A percentile compares a stretch with the other conserved stretches of the same genome.
phyloP scores from a whole-genome alignment of 2,888 invertebrate species.

The Chrysolina oricalcia region DNA sequence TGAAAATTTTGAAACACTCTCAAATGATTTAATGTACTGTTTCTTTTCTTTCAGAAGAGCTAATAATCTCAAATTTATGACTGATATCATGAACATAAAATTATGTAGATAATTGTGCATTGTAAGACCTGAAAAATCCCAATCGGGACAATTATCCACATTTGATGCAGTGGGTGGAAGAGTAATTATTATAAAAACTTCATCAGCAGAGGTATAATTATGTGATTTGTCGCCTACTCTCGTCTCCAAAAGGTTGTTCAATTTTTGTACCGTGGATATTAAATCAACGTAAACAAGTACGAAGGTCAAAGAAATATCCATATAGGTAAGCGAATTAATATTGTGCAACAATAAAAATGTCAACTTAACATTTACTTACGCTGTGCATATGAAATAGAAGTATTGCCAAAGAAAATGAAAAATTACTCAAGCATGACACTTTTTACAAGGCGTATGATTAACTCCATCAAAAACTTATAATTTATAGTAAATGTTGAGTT shows the following conservation, averaged over 20 bases:
- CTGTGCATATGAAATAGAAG: slow-evolving; percentile 30
- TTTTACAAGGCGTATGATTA: slow-evolving; percentile 38
- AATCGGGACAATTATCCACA: neutral
- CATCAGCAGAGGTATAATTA: slow-evolving; percentile 20
- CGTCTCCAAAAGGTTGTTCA: slow-evolving; percentile 2
- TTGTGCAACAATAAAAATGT: slow-evolving; percentile 31
- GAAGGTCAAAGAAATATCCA: slow-evolving; percentile 28
- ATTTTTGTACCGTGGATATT: slow-evolving; percentile 13
- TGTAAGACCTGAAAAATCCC: neutral
- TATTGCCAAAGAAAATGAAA: slow-evolving; percentile 42
- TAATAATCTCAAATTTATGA: no score
- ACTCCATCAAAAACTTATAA: slow-evolving; percentile 34
- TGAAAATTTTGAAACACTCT: no score
- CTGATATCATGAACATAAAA: no score
- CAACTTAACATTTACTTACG: slow-evolving; percentile 32
- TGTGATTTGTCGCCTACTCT: slow-evolving; percentile 18
- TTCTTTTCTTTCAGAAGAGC: no score
- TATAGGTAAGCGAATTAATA: slow-evolving; percentile 26
- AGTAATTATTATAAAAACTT: neutral
- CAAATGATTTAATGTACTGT: no score
- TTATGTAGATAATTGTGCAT: neutral
- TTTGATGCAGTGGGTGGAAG: neutral
- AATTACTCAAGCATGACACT: slow-evolving; percentile 44
- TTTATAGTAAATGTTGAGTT: slow-evolving; percentile 12
- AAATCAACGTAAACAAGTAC: slow-evolving; percentile 26